phyloP scores from a whole-genome alignment of 2,113 vertebrate genomes.

The Brachionichthys hirsutus region DNA sequence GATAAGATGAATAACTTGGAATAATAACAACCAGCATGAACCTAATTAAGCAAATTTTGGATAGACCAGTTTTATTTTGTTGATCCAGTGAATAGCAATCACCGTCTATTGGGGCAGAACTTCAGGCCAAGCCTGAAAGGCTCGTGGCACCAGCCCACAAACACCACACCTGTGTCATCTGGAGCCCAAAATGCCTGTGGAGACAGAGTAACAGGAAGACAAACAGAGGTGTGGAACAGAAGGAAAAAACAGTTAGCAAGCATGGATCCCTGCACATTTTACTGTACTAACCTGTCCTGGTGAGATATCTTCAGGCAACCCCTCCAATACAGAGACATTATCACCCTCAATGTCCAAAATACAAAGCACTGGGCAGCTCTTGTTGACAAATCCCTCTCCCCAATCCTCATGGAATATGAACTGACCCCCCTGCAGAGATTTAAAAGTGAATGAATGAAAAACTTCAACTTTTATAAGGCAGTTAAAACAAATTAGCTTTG shows the following conservation, averaged over 20 bases:
- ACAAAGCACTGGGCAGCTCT: conserved; percentile 85
- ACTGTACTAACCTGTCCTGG: conserved; percentile 85
- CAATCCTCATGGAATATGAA: conserved; percentile 90
- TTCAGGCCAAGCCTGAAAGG: conserved; percentile 88
- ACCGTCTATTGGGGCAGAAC: conserved; percentile 90
- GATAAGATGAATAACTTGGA: not conserved
- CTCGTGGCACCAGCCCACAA: conserved; percentile 91
- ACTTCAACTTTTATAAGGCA: no score
- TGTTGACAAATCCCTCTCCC: conserved; percentile 84
- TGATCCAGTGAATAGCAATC: conserved; percentile 20
- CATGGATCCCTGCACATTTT: conserved; percentile 11
- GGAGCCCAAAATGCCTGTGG: conserved; percentile 93
- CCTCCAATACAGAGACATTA: conserved; percentile 87
- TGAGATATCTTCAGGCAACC: conserved; percentile 85
- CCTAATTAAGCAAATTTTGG: not conserved
- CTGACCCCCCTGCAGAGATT: conserved; percentile 81
- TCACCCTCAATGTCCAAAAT: conserved; percentile 85
- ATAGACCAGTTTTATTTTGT: not conserved
- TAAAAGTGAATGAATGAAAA: not conserved
- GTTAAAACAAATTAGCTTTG: no score
- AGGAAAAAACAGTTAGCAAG: not conserved
- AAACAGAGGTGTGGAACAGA: not conserved
- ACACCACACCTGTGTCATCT: conserved; percentile 86
- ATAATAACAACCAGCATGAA: not conserved
- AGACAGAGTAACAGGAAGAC: conserved; percentile 1